Percentiles rank a stretch among this genome's conserved stretches.
These are phyloP conservation scores for Parascotia fuliginaria DNA, from an alignment of 2,888 invertebrate genomes.

Conservation along the genomic window DNA sequence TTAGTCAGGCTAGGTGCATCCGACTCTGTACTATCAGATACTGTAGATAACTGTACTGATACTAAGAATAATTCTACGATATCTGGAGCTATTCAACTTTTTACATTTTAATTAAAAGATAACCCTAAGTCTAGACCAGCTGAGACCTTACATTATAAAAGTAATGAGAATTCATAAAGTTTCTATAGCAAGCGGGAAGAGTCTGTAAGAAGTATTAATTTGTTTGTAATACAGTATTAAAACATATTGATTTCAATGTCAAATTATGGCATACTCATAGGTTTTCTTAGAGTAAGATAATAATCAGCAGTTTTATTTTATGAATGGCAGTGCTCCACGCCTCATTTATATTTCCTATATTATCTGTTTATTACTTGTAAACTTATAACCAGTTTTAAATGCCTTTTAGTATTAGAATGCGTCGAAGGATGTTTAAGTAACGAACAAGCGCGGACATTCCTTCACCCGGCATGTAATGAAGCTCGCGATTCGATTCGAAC, in stretches of 20 bases:
- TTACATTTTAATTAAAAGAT: constrained; percentile 32
- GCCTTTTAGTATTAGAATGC: constrained; percentile 28
- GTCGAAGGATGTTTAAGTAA: constrained; percentile 41
- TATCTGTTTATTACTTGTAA: constrained; percentile 28
- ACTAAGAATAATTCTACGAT: constrained; percentile 45
- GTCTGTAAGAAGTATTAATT: background rate
- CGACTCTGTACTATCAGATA: constrained; percentile 64
- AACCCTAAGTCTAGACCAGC: background rate
- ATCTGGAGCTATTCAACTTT: constrained; percentile 30
- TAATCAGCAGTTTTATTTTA: constrained; percentile 31
- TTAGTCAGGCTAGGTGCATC: constrained; percentile 81
- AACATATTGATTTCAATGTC: no score
- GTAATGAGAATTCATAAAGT: background rate
- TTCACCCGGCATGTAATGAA: constrained; percentile 35
- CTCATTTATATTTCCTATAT: constrained; percentile 25
- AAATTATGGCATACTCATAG: background rate
- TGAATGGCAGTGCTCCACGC: constrained; percentile 28
- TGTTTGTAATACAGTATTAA: no score
- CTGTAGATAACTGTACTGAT: constrained; percentile 48
- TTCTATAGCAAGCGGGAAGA: background rate
- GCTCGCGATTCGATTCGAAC: constrained; percentile 38
- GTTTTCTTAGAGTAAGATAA: constrained; percentile 11
- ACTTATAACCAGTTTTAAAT: constrained; percentile 32
- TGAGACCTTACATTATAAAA: background rate
- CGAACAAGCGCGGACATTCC: constrained; percentile 32